phyloP scores from a whole-genome alignment of 2,113 vertebrate genomes.

The Antigone vipio region DNA sequence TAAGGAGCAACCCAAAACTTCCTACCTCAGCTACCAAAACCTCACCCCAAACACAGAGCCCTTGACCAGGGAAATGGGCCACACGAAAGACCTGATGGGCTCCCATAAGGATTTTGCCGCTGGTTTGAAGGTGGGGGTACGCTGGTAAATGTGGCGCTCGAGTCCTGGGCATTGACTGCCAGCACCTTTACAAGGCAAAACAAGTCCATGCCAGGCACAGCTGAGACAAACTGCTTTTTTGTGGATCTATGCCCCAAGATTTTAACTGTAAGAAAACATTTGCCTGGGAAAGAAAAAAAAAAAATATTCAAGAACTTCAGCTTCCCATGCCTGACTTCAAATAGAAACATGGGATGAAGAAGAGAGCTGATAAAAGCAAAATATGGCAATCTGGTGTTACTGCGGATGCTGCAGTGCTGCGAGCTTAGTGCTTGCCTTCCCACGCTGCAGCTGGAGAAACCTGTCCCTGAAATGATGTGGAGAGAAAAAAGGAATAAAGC shows the following conservation, averaged over 20 bases:
- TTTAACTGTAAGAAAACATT: background rate
- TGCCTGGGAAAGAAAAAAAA: background rate
- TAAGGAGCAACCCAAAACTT: background rate
- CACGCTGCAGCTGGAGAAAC: background rate
- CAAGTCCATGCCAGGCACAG: background rate
- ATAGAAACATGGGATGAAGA: background rate
- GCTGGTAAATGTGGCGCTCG: background rate
- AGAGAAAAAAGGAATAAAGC: background rate
- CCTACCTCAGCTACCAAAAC: background rate
- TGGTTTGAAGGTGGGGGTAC: background rate
- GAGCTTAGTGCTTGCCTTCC: background rate
- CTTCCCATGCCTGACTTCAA: background rate
- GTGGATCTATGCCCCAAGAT: background rate
- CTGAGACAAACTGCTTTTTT: background rate
- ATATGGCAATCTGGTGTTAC: background rate
- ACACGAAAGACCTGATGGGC: rapidly evolving
- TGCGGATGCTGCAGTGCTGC: background rate
- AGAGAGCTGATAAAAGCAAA: background rate
- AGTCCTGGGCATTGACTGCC: background rate
- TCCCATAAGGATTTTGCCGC: background rate
- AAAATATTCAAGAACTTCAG: background rate
- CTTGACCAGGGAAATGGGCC: background rate
- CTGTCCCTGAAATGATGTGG: background rate
- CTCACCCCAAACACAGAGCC: background rate
- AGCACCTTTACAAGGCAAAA: background rate